A percentile compares a stretch with the other conserved stretches of the same genome.
Evolutionary conservation across 2,888 invertebrate species (phyloP).

Genomic region (Schizaphis graminum): DNA sequence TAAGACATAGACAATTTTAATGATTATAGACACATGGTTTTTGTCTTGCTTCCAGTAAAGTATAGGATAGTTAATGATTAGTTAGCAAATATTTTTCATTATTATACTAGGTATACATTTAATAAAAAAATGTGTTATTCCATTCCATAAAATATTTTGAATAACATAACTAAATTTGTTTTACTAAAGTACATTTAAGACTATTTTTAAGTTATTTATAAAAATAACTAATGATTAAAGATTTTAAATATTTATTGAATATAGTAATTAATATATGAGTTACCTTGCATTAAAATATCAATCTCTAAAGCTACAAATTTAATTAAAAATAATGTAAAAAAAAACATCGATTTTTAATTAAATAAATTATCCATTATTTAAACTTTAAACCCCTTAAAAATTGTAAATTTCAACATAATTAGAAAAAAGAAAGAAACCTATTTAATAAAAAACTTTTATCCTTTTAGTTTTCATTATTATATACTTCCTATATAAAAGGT

Average conservation of each 20-base stretch:
- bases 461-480: neutral
- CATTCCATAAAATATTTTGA: neutral
- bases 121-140: neutral
- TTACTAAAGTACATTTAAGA: neutral
- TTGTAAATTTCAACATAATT: neutral
- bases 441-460: neutral
- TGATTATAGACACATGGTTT: no score
- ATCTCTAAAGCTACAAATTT: neutral
- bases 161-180: neutral
- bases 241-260: neutral
- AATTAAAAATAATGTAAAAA: neutral
- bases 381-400: neutral
- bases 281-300: neutral
- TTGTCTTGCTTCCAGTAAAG: neutral
- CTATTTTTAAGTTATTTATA: neutral
- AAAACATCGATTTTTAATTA: neutral
- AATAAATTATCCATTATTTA: neutral
- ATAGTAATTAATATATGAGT: neutral
- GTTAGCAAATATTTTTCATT: neutral
- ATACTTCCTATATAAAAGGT: neutral
- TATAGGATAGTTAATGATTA: neutral
- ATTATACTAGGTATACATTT: neutral
- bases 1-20: no score
- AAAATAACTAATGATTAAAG: neutral
- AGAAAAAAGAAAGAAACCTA: neutral